These are phyloP conservation scores for Calephelis virginiensis DNA, from an alignment of 1,140 invertebrate genomes.

Conservation along the genomic window DNA sequence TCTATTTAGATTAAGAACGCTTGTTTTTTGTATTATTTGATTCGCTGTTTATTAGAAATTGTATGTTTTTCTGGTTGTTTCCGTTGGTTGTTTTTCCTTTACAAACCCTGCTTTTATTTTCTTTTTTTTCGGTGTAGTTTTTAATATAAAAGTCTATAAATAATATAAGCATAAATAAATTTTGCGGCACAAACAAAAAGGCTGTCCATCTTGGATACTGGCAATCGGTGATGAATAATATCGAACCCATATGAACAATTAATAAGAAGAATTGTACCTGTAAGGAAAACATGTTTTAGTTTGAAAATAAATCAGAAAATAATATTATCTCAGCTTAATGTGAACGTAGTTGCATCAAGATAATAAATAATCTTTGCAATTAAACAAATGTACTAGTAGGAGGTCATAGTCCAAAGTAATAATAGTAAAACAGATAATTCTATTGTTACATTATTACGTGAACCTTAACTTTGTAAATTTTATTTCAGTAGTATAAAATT, in stretches of 20 bases:
- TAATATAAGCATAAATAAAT: constrained; percentile 32
- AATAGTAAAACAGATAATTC: too few species aligned
- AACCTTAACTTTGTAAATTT: too few species aligned
- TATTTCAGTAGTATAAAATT: too few species aligned
- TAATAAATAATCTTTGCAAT: too few species aligned
- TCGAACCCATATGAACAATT: constrained; percentile 24
- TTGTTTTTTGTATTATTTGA: neutral
- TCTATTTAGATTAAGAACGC: neutral
- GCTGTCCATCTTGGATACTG: constrained; percentile 44
- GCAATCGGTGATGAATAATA: constrained; percentile 25
- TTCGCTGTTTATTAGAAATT: neutral
- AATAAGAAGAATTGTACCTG: constrained; percentile 34
- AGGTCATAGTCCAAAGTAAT: too few species aligned
- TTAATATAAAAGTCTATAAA: constrained; percentile 31
- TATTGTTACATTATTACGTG: too few species aligned
- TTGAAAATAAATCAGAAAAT: too few species aligned
- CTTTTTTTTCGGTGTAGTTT: neutral
- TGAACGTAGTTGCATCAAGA: too few species aligned
- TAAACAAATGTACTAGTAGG: too few species aligned
- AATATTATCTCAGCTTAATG: too few species aligned
- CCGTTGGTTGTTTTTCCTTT: neutral
- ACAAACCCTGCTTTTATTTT: neutral
- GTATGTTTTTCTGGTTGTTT: neutral
- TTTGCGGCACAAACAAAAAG: constrained; percentile 22
- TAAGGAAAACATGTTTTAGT: neutral